Evolutionary conservation across 2,113 vertebrate genomes (phyloP).

Genomic region (Gnathonemus echidnorhynchus): DNA sequence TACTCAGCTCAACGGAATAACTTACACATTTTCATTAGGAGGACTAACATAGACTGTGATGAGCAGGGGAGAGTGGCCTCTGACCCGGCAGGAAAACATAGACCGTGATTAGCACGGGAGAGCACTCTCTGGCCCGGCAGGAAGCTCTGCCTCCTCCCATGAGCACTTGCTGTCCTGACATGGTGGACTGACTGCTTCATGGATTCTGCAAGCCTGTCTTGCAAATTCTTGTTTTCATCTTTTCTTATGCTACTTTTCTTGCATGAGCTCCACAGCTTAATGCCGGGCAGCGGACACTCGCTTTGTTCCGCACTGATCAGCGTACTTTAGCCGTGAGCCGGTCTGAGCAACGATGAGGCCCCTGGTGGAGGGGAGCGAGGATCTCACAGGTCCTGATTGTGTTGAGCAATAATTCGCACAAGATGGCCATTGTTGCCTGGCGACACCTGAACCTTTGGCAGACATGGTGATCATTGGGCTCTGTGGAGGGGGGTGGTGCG

Average conservation of each 20-base stretch:
- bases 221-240: not conserved
- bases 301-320: not conserved
- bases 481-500: not conserved
- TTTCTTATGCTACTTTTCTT: not conserved
- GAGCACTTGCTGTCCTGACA: not conserved
- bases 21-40: not conserved
- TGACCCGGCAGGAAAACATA: not conserved
- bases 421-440: constrained; percentile 16
- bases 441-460: constrained; percentile 17
- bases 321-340: not conserved
- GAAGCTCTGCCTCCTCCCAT: not conserved
- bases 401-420: constrained; percentile 10
- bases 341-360: not conserved
- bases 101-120: not conserved
- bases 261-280: not conserved
- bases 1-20: not conserved
- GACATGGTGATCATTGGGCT: not conserved
- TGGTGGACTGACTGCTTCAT: too few species aligned
- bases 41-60: not conserved
- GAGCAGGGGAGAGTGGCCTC: not conserved
- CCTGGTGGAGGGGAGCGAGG: not conserved
- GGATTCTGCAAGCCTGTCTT: not conserved
- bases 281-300: not conserved
- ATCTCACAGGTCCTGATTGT: not conserved
- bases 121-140: too few species aligned